Base-by-base conservation (phyloP, 2,888 invertebrate species). In the Anarsia innoxiella region DNA sequence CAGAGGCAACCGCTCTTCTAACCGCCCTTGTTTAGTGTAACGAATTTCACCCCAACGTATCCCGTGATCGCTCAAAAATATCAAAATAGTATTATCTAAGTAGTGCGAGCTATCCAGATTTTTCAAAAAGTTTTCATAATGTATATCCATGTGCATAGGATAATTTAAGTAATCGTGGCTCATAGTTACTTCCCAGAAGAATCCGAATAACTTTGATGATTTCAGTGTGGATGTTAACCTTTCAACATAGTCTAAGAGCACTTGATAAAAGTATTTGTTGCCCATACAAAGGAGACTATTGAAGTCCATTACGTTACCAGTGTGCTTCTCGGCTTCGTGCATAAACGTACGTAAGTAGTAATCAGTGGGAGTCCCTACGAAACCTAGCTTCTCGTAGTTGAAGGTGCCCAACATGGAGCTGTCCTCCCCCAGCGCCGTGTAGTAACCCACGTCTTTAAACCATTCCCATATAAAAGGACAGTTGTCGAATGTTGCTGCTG, bases 1-100 rank as follows among this genome's bases (percentile, higher is more conserved):
- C 46, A 95, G 90, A 0, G 97, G 97, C 38, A 96, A 85, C 30
- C 96, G 88, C 64, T 95, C 96, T 70, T 97, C 97, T 60, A 96
- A 86, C 60, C 91, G 87, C 1, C 94, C 94, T 72, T 96, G 94
- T 68, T 92, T 93, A 0, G 96, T 96, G 49, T 87, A 85, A 6
- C 95, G 87, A 50, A 95, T 94, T 4, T 86, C 87, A 1, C 96
- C 96, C 91, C 93, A 96, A 42, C 96, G 83, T 40, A 95, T 90
- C 0, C 97, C 97, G 59, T 97, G 97, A 63, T 97, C 97, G 66
- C 96, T 96, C 82, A 96, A 84, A 6, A 94, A 66, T 35, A 95
- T 80, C 9, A 92, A 53, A 28, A 90, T 85, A 0, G 94, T 93
- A 14, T 89, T 86, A 35, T 92, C 87, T 36, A 94, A 73, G 36